These are phyloP conservation scores for Drosophila nasuta DNA, from an alignment of 1,140 invertebrate species.

Conservation along the genomic window DNA sequence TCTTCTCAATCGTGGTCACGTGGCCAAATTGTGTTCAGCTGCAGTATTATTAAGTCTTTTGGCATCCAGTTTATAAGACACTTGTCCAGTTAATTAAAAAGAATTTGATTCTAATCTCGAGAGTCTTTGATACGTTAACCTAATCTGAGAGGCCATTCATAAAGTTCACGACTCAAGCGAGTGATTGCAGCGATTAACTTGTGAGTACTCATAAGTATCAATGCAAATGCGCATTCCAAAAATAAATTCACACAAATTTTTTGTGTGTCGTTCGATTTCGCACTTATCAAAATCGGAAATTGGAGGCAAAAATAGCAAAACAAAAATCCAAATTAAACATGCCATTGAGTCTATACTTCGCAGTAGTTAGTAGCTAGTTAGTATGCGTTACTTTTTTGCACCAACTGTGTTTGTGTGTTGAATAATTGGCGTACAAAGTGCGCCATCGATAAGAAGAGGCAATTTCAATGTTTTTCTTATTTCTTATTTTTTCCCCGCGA, in stretches of 20 bases:
- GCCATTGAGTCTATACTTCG: not conserved
- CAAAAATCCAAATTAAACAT: not conserved
- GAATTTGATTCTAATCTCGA: conserved; percentile 17
- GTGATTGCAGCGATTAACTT: conserved; percentile 2
- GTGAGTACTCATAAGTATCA: not conserved
- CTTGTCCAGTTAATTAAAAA: conserved; percentile 18
- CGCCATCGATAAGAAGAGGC: conserved; percentile 17
- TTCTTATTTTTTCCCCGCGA: not conserved
- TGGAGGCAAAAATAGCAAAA: not conserved
- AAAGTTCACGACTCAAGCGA: conserved; percentile 1
- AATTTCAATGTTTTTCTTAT: not conserved
- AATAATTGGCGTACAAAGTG: conserved; percentile 12
- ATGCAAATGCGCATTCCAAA: conserved; percentile 23
- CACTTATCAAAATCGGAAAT: conserved; percentile 8
- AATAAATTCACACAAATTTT: not conserved
- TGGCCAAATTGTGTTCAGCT: conserved; percentile 12
- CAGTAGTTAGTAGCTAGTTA: not conserved
- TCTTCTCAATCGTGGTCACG: not conserved
- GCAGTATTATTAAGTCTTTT: not conserved
- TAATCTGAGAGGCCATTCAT: conserved; percentile 1
- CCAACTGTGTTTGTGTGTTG: not conserved
- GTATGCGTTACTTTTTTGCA: not conserved
- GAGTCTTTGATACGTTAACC: not conserved
- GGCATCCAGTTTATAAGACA: conserved; percentile 6
- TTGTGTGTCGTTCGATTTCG: not conserved